A percentile compares a stretch with the other conserved stretches of the same genome.
These are phyloP conservation scores for Malthinus flaveolus DNA, from an alignment of 2,888 invertebrate genomes.

Conservation along the genomic window DNA sequence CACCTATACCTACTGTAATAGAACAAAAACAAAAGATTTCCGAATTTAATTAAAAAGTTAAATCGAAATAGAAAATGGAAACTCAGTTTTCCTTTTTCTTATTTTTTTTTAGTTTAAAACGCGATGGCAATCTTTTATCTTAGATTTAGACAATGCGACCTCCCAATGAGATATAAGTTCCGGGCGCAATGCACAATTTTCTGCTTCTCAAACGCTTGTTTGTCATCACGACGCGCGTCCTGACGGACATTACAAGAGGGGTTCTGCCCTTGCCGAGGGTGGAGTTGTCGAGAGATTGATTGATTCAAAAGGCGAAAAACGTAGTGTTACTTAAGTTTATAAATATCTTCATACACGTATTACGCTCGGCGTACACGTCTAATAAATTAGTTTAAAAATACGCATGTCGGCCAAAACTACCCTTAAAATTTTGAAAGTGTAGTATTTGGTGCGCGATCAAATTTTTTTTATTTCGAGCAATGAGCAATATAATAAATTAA, in stretches of 20 bases:
- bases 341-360: constrained; percentile 9
- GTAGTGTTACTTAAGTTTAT: constrained; percentile 34
- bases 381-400: background rate
- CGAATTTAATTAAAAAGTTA: too few species aligned
- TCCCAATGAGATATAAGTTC: constrained; percentile 32
- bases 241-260: constrained; percentile 40
- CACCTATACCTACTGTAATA: too few species aligned
- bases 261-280: constrained; percentile 29
- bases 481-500: too few species aligned
- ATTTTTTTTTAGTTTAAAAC: too few species aligned
- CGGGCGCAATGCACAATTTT: constrained; percentile 44
- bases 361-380: background rate
- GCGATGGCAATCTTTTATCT: too few species aligned
- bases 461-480: too few species aligned
- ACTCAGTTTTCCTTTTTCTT: too few species aligned
- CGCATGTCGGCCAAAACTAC: too few species aligned
- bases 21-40: too few species aligned
- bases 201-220: constrained; percentile 50
- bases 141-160: constrained; percentile 17
- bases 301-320: constrained; percentile 36
- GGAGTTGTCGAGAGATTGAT: constrained; percentile 39
- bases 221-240: constrained; percentile 45
- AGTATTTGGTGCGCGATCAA: too few species aligned
- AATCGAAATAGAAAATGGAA: too few species aligned
- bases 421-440: too few species aligned